Evolutionary conservation across 2,113 vertebrate genomes (phyloP), one percentile per base, ranked within the genome.

Genomic region (Mus spicilegus): DNA sequence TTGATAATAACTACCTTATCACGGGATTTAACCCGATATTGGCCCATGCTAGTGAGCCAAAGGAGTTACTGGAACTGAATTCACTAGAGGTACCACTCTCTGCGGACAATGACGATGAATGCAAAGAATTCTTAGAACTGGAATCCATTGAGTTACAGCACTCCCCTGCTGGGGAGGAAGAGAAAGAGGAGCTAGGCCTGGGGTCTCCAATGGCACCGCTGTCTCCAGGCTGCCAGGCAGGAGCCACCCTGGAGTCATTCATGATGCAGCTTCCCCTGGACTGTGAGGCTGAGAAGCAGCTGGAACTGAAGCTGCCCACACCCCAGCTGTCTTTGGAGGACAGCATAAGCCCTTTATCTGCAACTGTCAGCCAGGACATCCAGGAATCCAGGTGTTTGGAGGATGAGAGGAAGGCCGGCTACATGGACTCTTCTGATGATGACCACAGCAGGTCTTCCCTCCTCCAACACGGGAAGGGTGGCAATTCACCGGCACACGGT

Each of bases 121-220:
- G 84, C 39, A 94, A 89, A 95, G 96, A 97, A 0, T 96, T 97
- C 96, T 80, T 98, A 49, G 96, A 98, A 91, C 39, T 89, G 56
- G 95, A 96, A 24, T 28, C 94, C 96, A 9, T 63, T 7, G 80
- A 94, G 42, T 85, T 90, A 54, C 95, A 97, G 26, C 73, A 90
- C 69, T 95, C 96, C 3, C 63, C 91, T 1, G 39, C 72, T 0
- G 42, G 9, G n/a, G 70, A 94, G 20, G 97, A 95, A 92, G 56
- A 95, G 30, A 95, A 90, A 89, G 96, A 98, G n/a, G 96, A 97
- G 0, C 28, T 89, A 28, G 61, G 51, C 8, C 63, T 87, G 77
- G 86, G 81, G 65, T 80, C 93, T 4, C 54, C 26, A 0, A 39
- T 72, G 0, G 8, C 75, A 6, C 67, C 93, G 0, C 77, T 67